These are phyloP conservation scores for Cherax quadricarinatus DNA, from an alignment of 1,140 invertebrate genomes.

Conservation along the genomic window DNA sequence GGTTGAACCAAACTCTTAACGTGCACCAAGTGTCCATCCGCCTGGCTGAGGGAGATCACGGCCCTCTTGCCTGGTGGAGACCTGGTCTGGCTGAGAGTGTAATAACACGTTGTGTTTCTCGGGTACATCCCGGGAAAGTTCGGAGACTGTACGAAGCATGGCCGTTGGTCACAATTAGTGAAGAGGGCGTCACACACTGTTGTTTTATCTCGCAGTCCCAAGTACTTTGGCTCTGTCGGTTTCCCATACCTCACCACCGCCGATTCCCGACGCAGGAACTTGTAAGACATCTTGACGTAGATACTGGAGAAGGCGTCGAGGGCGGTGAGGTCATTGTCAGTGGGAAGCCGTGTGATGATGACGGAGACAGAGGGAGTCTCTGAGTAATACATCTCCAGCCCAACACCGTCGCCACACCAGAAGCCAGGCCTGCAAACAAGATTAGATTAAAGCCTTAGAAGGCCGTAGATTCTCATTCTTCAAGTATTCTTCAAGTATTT, in stretches of 20 bases:
- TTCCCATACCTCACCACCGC: slow-evolving; percentile 86
- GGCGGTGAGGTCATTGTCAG: slow-evolving; percentile 72
- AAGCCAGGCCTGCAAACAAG: slow-evolving; percentile 79
- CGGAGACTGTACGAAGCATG: slow-evolving; percentile 89
- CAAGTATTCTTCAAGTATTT: no score
- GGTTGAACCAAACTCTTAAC: slow-evolving; percentile 68
- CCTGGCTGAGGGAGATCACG: slow-evolving; percentile 68
- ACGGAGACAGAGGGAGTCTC: slow-evolving; percentile 88
- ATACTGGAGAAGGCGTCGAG: slow-evolving; percentile 73
- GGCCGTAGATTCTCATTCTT: no score
- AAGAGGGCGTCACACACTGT: slow-evolving; percentile 89
- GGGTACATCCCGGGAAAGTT: slow-evolving; percentile 92
- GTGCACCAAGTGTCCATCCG: slow-evolving; percentile 63
- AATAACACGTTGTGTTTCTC: slow-evolving; percentile 89
- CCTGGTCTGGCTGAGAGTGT: slow-evolving; percentile 84
- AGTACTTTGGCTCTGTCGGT: slow-evolving; percentile 77
- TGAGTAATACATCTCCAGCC: slow-evolving; percentile 90
- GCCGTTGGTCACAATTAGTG: slow-evolving; percentile 91
- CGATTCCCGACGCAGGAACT: slow-evolving; percentile 84
- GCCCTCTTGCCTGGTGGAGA: slow-evolving; percentile 77
- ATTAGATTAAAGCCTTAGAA: no score
- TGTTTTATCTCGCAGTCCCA: slow-evolving; percentile 84
- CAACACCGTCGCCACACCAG: slow-evolving; percentile 90
- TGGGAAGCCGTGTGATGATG: slow-evolving; percentile 77
- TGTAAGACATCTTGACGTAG: slow-evolving; percentile 82